Evolutionary conservation across 2,888 invertebrate genomes (phyloP).

Genomic region (Chrysodeixis includens): DNA sequence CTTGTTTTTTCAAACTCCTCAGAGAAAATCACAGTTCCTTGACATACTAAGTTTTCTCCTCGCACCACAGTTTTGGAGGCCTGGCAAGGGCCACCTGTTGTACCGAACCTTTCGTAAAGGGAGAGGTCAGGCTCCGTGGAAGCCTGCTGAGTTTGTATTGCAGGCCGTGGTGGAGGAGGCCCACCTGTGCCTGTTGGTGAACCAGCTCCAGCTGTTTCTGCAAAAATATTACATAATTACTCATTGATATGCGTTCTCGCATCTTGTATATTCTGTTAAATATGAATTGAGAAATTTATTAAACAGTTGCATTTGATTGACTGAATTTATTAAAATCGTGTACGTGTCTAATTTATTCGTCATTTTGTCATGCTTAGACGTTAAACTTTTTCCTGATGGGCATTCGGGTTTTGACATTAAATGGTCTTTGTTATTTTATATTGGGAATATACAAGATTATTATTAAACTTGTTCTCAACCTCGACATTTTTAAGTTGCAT

Average conservation of each 20-base stretch:
- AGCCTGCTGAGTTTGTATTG: not conserved
- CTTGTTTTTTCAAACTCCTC: slow-evolving; percentile 25
- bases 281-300: no score
- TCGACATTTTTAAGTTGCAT: not conserved
- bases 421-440: no score
- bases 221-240: slow-evolving; percentile 18
- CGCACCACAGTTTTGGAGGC: slow-evolving; percentile 22
- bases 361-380: no score
- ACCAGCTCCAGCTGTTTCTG: slow-evolving; percentile 72
- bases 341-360: no score
- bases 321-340: no score
- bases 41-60: slow-evolving; percentile 63
- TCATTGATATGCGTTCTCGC: no score
- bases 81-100: not conserved
- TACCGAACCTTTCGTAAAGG: not conserved
- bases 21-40: slow-evolving; percentile 64
- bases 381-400: no score
- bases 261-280: no score
- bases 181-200: not conserved
- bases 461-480: not conserved
- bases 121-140: rapidly evolving
- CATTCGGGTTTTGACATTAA: no score
- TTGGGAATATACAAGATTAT: no score
- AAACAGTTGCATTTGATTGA: no score
- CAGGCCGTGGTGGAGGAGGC: not conserved